Evolutionary conservation across 2,888 invertebrate genomes (phyloP), one percentile per base, ranked within the genome.

Genomic region (Helicoverpa assulta): DNA sequence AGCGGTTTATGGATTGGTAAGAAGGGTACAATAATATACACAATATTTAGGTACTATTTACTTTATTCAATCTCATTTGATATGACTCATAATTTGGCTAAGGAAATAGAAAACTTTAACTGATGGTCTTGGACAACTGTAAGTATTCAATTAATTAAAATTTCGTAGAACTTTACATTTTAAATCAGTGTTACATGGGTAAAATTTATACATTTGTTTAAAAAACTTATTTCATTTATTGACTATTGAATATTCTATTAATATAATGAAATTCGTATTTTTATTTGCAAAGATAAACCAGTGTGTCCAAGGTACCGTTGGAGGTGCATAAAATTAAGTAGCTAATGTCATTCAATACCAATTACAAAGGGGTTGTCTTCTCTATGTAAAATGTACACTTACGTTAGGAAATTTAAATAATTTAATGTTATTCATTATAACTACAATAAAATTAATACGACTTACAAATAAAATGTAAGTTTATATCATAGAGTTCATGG

Each of bases 41-140:
- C 43, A 65, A 85, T 77, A 87, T 77, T 86, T 78, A 43, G 43
- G 43, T 43, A 83, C 93, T 94, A 94, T 89, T 88, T 93, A 93
- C 87, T 95, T 94, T 93, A 94, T 94, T 95, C 90, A 93, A 94
- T 93, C 92, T 94, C 91, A 92, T 94, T 89, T 95, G 95, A 95
- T 95, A 95, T 95, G 95, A 95, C 92, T 95, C 91, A 91, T 92
- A 94, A 92, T 94, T 94, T 94, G 94, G 94, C 95, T 94, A 95
- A 92, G 85, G 88, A 93, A 94, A 93, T 92, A 88, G 88, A 90
- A 87, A 90, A 84, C 84, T 84, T 67, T 87, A 86, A 87, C 86
- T 76, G 80, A 86, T 85, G 85, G 83, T 90, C 88, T 85, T 89
- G 89, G 89, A 89, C 90, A 89, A 86, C 73, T 82, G 81, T 12